phyloP scores from a whole-genome alignment of 1,140 invertebrate genomes.

The Metopolophium dirhodum region DNA sequence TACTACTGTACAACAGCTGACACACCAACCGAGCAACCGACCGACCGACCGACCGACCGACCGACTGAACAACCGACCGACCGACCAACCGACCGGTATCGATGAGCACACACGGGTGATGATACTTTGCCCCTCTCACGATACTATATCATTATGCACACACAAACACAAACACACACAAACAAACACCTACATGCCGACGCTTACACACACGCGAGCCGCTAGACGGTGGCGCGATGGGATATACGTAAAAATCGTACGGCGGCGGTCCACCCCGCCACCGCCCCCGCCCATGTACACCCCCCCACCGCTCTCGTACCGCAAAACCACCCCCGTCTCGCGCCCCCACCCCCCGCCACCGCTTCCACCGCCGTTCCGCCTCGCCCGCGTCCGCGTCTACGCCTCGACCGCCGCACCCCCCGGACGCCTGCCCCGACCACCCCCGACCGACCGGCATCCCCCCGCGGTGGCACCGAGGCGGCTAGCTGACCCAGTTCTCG shows the following conservation, averaged over 20 bases:
- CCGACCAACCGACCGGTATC: not conserved
- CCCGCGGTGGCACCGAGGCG: not conserved
- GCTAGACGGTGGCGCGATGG: not conserved
- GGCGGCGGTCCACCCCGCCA: not conserved
- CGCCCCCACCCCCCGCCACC: too few species aligned
- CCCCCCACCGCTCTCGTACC: too few species aligned
- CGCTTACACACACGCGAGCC: not conserved
- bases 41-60: not conserved
- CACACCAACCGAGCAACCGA: too few species aligned
- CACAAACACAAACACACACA: too few species aligned
- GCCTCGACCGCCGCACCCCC: not conserved
- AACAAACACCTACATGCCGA: not conserved
- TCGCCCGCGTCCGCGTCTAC: not conserved
- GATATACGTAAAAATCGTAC: conserved; percentile 38
- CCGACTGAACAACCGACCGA: too few species aligned
- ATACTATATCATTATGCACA: not conserved
- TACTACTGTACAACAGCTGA: too few species aligned
- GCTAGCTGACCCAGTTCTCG: conserved; percentile 33
- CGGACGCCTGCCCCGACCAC: not conserved
- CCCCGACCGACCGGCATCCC: not conserved
- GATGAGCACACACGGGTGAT: not conserved
- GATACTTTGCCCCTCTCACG: not conserved
- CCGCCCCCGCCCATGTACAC: not conserved
- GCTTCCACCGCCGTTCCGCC: too few species aligned
- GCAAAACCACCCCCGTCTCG: not conserved